Base-by-base conservation (phyloP, 2,888 invertebrate genomes). In the Noctua janthina region DNA sequence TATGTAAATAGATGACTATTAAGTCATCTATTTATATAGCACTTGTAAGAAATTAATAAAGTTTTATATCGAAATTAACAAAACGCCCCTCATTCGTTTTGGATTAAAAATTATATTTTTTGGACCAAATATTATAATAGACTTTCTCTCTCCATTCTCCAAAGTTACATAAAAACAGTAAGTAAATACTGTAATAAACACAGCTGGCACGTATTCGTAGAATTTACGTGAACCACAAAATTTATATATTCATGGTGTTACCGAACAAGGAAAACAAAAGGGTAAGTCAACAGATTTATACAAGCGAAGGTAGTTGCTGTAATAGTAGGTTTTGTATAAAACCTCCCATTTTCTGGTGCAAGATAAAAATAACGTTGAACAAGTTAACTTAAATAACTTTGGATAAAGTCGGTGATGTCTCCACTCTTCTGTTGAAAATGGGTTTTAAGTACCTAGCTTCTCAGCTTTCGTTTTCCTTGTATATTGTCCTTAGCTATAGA, bases 301-400 rank as follows among this genome's bases (percentile, higher is more conserved):
- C n/a, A 49, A 49, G 23, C 51, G 7, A 51, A 69, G 20, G 56
- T 77, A 17, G 15, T 74, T 35, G 4, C 11, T 51, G 20, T 43
- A 29, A n/a, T 6, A 64, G n/a, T 39, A 66, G 23, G 11, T 73
- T 59, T 64, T 64, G 17, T 75, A 56, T 39, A 54, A 43, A 62
- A 49, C 13, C 15, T 64, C 2, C 20, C 23, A 29, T 68, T 49
- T 54, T 51, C 20, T 39, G 64, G 59, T 20, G 10, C 8, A 66
- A 68, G 62, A 76, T 83, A 46, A 51, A 62, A 73, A 49, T n/a
- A 59, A 54, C 35, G 54, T 76, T 68, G 54, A 72, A 78, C 51
- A 78, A 84, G 74, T 79, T 49, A 39, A 76, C 46, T 75, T 51
- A 85, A 74, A 68, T 74, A 70, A 78, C 54, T 82, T 70, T 11